Base-by-base conservation (phyloP, 2,888 invertebrate species). In the Agapostemon virescens region DNA sequence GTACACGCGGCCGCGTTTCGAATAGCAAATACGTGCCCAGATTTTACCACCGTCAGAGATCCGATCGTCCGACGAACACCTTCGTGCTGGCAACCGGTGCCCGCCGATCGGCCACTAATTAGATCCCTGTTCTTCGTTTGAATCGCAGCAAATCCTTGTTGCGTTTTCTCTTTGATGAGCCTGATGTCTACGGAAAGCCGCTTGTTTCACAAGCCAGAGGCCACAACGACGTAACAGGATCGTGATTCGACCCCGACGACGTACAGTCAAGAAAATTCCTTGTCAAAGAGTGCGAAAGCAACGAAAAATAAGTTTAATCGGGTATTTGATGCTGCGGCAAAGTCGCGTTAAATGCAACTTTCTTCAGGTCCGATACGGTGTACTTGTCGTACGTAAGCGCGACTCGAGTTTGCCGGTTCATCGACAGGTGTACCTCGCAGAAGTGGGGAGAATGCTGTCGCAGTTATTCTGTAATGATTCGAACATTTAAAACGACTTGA, bases 11-110 rank as follows among this genome's bases (percentile, higher is more conserved):
- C 63, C 83, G 85, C 79, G 77, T 84, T 74, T 76, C 74, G 82
- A 82, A 85, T 85, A 82, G 85, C 74, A 81, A 85, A 84, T 85
- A 80, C 84, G 84, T 79, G 79, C 67, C 42, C 23, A 38, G 70
- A 26, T 66, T 61, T 77, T 66, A 58, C 30, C 36, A 49, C 23
- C 55, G 20, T 15, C 23, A 23, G n/a, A 33, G 61, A 40, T 40
- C 49, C 66, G 52, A 70, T 63, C 33, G 70, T 26, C 30, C 72
- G 23, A 23, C 38, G 52, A n/a, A 55, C 42, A n/a, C 42, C 66
- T 49, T 20, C 17, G 6, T 23, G 11, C 5, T 20, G n/a, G 23
- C 20, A 15, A 40, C 40, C 26, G 23, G 30, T 45, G 36, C 52
- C 38, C 38, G 15, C 26, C 66, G 55, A 77, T 78, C 55, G 38